phyloP scores from a whole-genome alignment of 2,797 vertebrate species.

The Rhinoraja longicauda region DNA sequence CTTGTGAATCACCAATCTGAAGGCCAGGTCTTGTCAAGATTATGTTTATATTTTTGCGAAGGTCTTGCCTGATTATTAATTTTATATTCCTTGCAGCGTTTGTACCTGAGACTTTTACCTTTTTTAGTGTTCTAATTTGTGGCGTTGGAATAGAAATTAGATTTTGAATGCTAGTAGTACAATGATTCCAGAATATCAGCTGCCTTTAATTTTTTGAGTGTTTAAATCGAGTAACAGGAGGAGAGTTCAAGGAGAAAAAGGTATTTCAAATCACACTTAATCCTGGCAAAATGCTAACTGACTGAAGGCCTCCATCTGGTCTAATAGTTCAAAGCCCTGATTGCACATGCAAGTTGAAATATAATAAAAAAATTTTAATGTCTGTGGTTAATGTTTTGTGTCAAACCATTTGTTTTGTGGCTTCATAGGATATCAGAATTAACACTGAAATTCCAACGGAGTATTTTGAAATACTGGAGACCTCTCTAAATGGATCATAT shows the following conservation, averaged over 20 bases:
- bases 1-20: background rate
- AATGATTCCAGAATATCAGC: too few species aligned
- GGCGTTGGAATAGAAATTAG: background rate
- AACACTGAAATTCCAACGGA: conserved; percentile 63
- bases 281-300: too few species aligned
- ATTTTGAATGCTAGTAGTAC: too few species aligned
- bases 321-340: too few species aligned
- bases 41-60: too few species aligned
- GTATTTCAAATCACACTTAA: too few species aligned
- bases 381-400: background rate
- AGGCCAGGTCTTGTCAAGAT: background rate
- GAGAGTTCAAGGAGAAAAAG: too few species aligned
- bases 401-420: background rate
- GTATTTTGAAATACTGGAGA: conserved; percentile 73
- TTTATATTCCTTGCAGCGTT: background rate
- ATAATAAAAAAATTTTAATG: too few species aligned
- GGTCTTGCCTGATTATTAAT: background rate
- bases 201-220: too few species aligned
- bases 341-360: background rate
- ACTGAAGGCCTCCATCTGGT: background rate
- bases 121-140: background rate
- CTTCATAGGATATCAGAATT: conserved; percentile 76
- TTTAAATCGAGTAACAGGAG: too few species aligned
- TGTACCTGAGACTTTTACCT: background rate
- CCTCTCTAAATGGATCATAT: conserved; percentile 84